Base-by-base conservation (phyloP, 2,888 invertebrate species). In the Dorcus hopei region DNA sequence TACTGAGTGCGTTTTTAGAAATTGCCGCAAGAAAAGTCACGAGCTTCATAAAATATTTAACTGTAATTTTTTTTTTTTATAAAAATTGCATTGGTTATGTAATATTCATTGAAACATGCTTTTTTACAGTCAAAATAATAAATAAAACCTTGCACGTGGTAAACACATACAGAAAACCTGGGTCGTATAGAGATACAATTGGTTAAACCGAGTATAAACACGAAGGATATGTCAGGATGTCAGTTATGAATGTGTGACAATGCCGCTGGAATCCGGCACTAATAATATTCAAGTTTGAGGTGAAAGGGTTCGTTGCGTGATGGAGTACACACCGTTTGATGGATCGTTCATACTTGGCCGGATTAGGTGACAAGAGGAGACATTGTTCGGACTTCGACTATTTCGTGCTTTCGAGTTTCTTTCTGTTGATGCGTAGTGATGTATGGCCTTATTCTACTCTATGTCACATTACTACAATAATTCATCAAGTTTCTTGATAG, bases 331-430 rank as follows among this genome's bases (percentile, higher is more conserved):
- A 26, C n/a, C 19, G 39, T 43, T 54, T 65, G 65, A 65, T 65
- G 63, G 65, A 65, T 65, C 63, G 60, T 56, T 58, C 61, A 56
- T 51, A 59, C 14, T 59, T 41, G 53, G 50, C 26, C 52, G 61
- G 60, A 62, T 64, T 62, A 57, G 54, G 58, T 58, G 61, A 58
- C 55, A 60, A 55, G 55, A 58, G 58, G 58, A 54, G 59, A 61
- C 45, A 23, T 45, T 11, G 16, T 45, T 19, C 45, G n/a, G 45
- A 19, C 45, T 19, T 45, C 45, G 45, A 45, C 45, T 16, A 19
- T 45, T 16, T 19, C n/a, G 9, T 16, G 16, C 45, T 9, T 11
- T 16, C 42, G 42, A 16, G 19, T 45, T 45, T 54, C 52, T 56
- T 59, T 54, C 59, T 61, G 59, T 61, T 59, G 54, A 43, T 57